Evolutionary conservation across 2,888 invertebrate genomes (phyloP), one percentile per base, ranked within the genome.

Genomic region (Amorpha juglandis): DNA sequence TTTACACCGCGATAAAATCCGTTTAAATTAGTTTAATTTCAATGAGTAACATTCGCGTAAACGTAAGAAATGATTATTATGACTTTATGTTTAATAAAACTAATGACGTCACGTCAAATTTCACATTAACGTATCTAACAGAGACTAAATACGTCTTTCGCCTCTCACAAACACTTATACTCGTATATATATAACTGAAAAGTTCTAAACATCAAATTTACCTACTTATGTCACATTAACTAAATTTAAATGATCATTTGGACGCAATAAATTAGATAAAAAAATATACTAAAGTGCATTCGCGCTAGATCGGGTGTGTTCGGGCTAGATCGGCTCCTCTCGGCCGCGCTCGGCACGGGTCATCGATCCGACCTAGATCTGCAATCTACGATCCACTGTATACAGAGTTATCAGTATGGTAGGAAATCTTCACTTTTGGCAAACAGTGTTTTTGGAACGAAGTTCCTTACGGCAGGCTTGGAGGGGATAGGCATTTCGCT

Each of bases 291-390:
- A 69, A 68, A 68, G 50, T 69, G 66, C 66, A 71, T 63, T 69
- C 66, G 67, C 69, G 68, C 66, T 64, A 63, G 66, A 63, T 67
- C 64, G 62, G 55, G 19, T 47, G n/a, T 38, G 66, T 63, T 77
- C 79, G 80, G 68, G 19, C 55, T n/a, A 35, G 66, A 51, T 77
- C 79, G 80, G 69, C 52, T 65, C 63, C 48, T 68, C 67, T 80
- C 83, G 79, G 74, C 65, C 48, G 63, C 70, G 67, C 70, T 79
- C 76, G 76, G 76, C 74, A 70, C 82, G 83, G 86, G 83, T 85
- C 87, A 83, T 84, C 80, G 86, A 77, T 77, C 87, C 79, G 87
- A 81, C 87, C 87, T 70, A 87, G 82, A 79, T 88, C 79, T 64
- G 69, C 72, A 66, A 66, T 63, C 66, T 66, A 66, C 62, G 66